phyloP scores from a whole-genome alignment of 2,113 vertebrate genomes.

The Oncorhynchus kisutch region DNA sequence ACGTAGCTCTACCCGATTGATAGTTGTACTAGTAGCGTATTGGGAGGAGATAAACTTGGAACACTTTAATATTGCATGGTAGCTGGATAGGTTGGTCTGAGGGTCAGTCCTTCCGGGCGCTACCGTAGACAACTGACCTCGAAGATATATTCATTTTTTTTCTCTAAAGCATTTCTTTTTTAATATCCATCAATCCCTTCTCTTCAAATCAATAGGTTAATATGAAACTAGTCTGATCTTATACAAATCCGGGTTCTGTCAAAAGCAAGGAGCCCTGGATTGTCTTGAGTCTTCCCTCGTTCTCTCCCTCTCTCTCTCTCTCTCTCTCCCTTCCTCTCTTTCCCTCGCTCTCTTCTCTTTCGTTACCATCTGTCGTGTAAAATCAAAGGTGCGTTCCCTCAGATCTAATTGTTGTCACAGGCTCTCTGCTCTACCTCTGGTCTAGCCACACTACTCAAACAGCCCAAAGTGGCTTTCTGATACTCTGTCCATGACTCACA shows the following conservation, averaged over 20 bases:
- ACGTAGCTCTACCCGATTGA: too few species aligned
- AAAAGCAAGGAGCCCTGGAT: slow-evolving; percentile 33
- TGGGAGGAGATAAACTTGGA: background rate
- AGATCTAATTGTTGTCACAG: slow-evolving; percentile 45
- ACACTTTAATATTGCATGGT: slow-evolving; percentile 13
- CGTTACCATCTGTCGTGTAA: slow-evolving; percentile 11
- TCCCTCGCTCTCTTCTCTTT: background rate
- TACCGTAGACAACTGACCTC: background rate
- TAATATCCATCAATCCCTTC: slow-evolving; percentile 36
- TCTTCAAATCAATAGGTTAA: slow-evolving; percentile 38
- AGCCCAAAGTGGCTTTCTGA: background rate
- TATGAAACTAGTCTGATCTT: slow-evolving; percentile 42
- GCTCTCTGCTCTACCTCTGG: slow-evolving; percentile 1
- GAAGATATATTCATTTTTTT: background rate
- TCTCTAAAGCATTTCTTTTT: background rate
- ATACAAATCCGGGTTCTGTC: slow-evolving; percentile 35
- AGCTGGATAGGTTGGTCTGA: background rate
- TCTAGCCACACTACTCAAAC: slow-evolving; percentile 25
- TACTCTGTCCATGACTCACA: background rate
- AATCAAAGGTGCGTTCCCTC: slow-evolving; percentile 21
- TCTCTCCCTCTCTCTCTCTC: background rate
- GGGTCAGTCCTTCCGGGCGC: background rate
- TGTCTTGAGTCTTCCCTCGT: slow-evolving; percentile 17
- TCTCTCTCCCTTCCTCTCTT: background rate
- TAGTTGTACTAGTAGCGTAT: background rate